Evolutionary conservation across 2,888 invertebrate genomes (phyloP).

Genomic region (Tenthredo scrophulariae): DNA sequence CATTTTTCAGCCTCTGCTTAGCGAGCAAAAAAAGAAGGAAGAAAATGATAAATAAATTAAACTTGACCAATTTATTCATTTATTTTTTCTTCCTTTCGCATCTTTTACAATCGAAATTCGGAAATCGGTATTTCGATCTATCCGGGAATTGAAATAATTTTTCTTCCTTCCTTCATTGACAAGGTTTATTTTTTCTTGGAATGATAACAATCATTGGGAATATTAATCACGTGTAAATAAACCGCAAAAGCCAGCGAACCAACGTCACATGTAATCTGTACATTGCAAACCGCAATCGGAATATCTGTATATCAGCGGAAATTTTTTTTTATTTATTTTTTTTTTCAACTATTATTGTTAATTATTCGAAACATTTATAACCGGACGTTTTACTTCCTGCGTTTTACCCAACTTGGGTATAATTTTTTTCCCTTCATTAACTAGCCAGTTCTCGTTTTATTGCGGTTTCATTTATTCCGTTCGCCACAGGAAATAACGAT

Average conservation of each 20-base stretch:
- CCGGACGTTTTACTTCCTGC: neutral
- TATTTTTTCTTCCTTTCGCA: neutral
- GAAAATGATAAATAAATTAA: neutral
- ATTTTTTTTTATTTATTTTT: neutral
- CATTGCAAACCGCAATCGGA: neutral
- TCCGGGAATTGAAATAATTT: neutral
- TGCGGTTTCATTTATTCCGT: slow-evolving; percentile 11
- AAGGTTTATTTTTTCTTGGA: neutral
- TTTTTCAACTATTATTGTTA: neutral
- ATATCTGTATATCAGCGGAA: neutral
- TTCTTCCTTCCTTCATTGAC: neutral
- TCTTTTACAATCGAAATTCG: neutral
- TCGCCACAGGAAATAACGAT: neutral
- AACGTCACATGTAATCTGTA: neutral
- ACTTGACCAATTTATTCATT: neutral
- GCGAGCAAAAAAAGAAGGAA: neutral
- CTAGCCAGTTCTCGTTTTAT: neutral
- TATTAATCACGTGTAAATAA: neutral
- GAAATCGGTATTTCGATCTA: neutral
- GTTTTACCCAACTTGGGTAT: neutral
- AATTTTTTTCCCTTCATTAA: neutral
- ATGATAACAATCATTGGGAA: neutral
- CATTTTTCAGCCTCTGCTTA: neutral
- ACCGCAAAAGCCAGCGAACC: neutral
- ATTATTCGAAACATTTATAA: neutral